Conservation (phyloP, 35 echinoderm and acorn worm genomes). For the Amphiura filiformis region DNA sequence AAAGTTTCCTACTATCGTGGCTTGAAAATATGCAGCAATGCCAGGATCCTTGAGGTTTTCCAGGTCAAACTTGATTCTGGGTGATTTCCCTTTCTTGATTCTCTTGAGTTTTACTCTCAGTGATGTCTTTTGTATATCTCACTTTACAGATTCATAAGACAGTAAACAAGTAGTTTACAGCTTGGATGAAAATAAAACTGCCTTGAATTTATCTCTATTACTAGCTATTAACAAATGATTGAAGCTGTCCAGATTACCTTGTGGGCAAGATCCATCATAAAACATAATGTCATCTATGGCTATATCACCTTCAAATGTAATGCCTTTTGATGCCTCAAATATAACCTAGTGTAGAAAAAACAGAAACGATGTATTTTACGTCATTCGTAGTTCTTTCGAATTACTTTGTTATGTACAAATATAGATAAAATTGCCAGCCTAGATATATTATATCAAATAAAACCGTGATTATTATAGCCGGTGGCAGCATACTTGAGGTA, state of each 20-base stretch:
- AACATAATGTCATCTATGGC: constrained; percentile 43
- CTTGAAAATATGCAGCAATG: no score
- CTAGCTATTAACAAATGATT: no score
- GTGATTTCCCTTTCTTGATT: no score
- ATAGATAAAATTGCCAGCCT: neutral
- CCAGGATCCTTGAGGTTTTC: no score
- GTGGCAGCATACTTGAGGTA: neutral
- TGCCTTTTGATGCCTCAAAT: constrained; percentile 22
- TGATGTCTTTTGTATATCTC: no score
- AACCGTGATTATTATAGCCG: neutral
- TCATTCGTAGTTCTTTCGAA: neutral
- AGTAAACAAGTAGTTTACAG: no score
- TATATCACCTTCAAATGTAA: neutral
- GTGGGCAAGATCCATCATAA: constrained; percentile 16
- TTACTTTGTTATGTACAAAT: neutral
- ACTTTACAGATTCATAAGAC: neutral
- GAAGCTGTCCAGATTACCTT: constrained; percentile 11
- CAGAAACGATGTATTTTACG: neutral
- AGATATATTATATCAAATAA: neutral
- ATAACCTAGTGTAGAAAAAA: constrained; percentile 13
- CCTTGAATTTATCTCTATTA: no score
- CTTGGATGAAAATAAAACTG: no score
- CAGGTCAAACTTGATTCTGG: no score
- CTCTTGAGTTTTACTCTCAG: no score
- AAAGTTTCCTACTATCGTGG: no score